These are phyloP conservation scores for Cyphomyrmex costatus DNA, from an alignment of 1,140 invertebrate species.

Conservation along the genomic window DNA sequence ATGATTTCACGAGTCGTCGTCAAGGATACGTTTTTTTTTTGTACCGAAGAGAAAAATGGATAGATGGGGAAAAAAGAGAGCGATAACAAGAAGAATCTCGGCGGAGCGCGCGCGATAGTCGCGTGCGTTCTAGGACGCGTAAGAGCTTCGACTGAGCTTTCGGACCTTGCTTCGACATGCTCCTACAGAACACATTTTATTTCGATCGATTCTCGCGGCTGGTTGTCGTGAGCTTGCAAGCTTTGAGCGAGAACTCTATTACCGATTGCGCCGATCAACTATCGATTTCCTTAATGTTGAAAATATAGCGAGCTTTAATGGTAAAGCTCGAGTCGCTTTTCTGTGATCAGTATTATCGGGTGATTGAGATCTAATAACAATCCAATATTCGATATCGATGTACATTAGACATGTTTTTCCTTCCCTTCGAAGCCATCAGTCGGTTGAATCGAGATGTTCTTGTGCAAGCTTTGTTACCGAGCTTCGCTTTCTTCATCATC, in stretches of 20 bases:
- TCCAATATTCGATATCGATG: background rate
- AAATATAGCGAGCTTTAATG: background rate
- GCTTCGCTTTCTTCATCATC: background rate
- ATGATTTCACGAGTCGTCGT: constrained; percentile 50
- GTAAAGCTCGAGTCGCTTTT: constrained; percentile 8
- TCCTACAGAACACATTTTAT: constrained; percentile 63
- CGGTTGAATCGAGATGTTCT: background rate
- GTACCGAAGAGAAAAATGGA: background rate
- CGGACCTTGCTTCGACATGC: constrained; percentile 66
- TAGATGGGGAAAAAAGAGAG: constrained; percentile 14
- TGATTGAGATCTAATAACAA: background rate
- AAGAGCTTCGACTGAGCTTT: constrained; percentile 81
- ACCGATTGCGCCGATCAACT: constrained; percentile 44
- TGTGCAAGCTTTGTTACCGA: constrained; percentile 28
- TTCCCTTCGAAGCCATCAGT: background rate
- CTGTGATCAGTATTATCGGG: background rate
- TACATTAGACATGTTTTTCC: background rate
- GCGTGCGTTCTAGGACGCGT: constrained; percentile 76
- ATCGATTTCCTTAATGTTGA: background rate
- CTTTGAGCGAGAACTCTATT: constrained; percentile 56
- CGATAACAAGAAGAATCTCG: constrained; percentile 27
- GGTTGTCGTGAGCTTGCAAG: constrained; percentile 52
- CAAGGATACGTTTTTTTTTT: background rate
- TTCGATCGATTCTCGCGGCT: constrained; percentile 67
- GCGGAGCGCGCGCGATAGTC: constrained; percentile 64